A percentile compares a stretch with the other conserved stretches of the same genome.
These are phyloP conservation scores for Myathropa florea DNA, from an alignment of 2,888 invertebrate genomes.

Conservation along the genomic window DNA sequence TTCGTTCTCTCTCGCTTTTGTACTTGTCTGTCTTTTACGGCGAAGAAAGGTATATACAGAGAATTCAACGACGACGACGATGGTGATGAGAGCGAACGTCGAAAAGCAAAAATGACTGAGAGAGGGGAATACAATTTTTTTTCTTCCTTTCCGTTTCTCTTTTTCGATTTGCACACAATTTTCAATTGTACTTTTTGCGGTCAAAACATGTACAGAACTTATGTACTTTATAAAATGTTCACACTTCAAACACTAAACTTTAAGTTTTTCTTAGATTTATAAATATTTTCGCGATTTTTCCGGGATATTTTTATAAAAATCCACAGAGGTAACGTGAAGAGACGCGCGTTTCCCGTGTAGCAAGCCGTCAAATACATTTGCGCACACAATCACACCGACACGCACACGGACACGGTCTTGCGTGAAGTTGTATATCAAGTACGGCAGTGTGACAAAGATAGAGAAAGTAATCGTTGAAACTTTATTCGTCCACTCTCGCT, in stretches of 20 bases:
- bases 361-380: conserved; percentile 79
- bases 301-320: conserved; percentile 77
- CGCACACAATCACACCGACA: conserved; percentile 55
- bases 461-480: conserved; percentile 14
- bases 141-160: conserved; percentile 15
- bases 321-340: conserved; percentile 77
- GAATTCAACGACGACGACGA: conserved; percentile 27
- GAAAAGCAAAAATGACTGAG: conserved; percentile 28
- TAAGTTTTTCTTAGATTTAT: conserved; percentile 73
- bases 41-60: conserved; percentile 38
- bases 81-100: conserved; percentile 29
- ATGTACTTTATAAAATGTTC: conserved; percentile 72
- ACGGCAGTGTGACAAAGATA: conserved; percentile 46
- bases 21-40: conserved; percentile 54
- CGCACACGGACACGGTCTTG: conserved; percentile 36
- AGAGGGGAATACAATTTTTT: conserved; percentile 47
- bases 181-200: conserved; percentile 76
- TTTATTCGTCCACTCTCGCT: conserved; percentile 46
- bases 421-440: conserved; percentile 31
- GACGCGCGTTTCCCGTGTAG: conserved; percentile 80
- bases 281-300: conserved; percentile 76
- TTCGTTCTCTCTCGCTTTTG: conserved; percentile 54
- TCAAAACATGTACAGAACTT: conserved; percentile 72
- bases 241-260: conserved; percentile 73
- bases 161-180: conserved; percentile 69